phyloP scores from a whole-genome alignment of 64 coral and sea anemone species.

The Cladopsammia gracilis region DNA sequence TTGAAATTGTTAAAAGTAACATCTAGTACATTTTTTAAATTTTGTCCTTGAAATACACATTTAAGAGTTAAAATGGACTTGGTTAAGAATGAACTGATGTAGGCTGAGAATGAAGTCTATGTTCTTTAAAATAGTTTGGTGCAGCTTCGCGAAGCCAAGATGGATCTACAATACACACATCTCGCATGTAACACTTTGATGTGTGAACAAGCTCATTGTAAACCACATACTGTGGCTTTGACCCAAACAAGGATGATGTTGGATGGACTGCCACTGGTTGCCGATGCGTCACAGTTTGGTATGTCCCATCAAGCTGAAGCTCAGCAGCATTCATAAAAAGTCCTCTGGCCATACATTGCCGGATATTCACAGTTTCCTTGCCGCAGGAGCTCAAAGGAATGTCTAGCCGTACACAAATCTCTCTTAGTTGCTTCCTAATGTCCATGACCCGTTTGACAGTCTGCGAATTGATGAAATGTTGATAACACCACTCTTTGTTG shows the following conservation, averaged over 20 bases:
- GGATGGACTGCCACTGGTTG: conserved; percentile 84
- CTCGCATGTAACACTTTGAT: conserved; percentile 98
- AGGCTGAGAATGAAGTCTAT: conserved; percentile 78
- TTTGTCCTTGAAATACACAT: background rate
- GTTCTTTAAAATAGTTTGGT: conserved; percentile 87
- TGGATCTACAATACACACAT: conserved; percentile 85
- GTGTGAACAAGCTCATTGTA: conserved; percentile 96
- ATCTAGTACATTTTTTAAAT: background rate
- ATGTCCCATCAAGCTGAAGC: conserved; percentile 86
- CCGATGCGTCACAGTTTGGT: conserved; percentile 79
- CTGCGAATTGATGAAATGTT: conserved; percentile 91
- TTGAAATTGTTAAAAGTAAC: background rate
- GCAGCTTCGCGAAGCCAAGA: conserved; percentile 86
- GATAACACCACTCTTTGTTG: conserved; percentile 90
- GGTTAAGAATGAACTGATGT: conserved; percentile 67
- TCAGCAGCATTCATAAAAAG: conserved; percentile 97
- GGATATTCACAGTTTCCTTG: conserved; percentile 81
- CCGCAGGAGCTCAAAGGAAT: conserved; percentile 82
- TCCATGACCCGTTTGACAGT: conserved; percentile 90
- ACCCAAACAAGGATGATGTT: conserved; percentile 81
- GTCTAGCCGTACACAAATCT: conserved; percentile 82
- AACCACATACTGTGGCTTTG: conserved; percentile 89
- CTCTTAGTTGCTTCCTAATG: conserved; percentile 94
- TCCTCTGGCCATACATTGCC: conserved; percentile 80
- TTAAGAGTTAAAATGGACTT: too few relatives aligned